A percentile compares a stretch with the other conserved stretches of the same genome.
Evolutionary conservation across 2,888 invertebrate genomes (phyloP).

Genomic region (Sabellastarte sp.): DNA sequence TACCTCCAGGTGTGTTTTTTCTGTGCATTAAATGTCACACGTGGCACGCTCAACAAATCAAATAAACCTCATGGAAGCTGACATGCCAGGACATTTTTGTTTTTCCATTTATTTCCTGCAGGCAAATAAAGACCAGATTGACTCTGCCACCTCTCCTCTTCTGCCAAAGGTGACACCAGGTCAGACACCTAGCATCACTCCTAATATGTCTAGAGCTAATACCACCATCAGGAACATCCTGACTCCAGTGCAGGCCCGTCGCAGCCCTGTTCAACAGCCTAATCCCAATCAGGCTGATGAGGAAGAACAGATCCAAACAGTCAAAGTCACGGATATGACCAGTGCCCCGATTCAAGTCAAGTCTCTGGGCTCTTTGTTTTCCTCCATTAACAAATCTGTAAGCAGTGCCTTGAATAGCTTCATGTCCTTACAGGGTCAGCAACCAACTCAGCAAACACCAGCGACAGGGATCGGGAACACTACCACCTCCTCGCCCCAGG

Average conservation of each 20-base stretch:
- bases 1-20: too few species aligned
- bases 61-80: too few species aligned
- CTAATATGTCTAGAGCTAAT: background rate
- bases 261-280: background rate
- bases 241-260: background rate
- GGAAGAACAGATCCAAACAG: slow-evolving; percentile 22
- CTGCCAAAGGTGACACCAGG: background rate
- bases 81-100: too few species aligned
- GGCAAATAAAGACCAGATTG: too few species aligned
- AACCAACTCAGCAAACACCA: background rate
- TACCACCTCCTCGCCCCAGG: too few species aligned
- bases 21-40: too few species aligned
- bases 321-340: slow-evolving; percentile 25
- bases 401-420: slow-evolving; percentile 31
- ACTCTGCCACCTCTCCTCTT: background rate
- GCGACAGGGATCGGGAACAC: too few species aligned
- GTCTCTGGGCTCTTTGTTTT: slow-evolving; percentile 28
- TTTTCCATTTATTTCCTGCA: too few species aligned
- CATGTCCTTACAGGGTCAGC: slow-evolving; percentile 22
- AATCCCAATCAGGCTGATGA: slow-evolving; percentile 10
- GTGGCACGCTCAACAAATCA: too few species aligned
- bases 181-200: background rate
- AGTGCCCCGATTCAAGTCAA: slow-evolving; percentile 22
- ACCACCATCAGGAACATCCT: background rate
- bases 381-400: slow-evolving; percentile 31